Conservation (phyloP, 2,797 vertebrate genomes). For the Eurystomus glaucurus region DNA sequence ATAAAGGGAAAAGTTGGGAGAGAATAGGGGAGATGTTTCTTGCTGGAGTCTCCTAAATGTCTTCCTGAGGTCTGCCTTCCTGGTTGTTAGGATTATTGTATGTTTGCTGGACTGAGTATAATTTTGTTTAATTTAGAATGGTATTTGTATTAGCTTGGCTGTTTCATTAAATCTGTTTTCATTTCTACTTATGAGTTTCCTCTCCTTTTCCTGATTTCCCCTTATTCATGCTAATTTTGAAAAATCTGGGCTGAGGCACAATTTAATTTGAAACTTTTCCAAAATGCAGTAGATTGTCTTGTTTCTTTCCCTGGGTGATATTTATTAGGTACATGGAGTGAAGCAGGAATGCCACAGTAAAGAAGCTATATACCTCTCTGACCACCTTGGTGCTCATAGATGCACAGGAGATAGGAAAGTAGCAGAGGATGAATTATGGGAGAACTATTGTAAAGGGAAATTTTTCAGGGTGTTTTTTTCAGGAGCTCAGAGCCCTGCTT, state of each 20-base stretch:
- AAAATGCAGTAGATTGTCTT: neutral
- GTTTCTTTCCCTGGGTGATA: neutral
- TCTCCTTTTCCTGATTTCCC: no score
- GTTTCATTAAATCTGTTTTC: no score
- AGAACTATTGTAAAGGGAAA: neutral
- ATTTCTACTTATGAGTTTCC: no score
- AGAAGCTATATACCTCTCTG: neutral
- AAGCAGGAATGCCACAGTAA: neutral
- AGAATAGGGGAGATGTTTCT: no score
- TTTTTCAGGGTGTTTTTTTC: neutral
- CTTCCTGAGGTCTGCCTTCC: no score
- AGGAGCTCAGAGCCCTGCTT: neutral
- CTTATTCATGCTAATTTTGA: neutral
- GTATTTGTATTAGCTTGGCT: no score
- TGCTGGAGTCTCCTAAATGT: no score
- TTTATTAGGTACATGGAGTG: neutral
- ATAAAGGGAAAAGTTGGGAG: no score
- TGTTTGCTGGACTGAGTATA: no score
- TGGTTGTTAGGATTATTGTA: no score
- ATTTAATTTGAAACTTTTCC: neutral
- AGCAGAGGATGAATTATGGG: neutral
- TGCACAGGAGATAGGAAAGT: neutral
- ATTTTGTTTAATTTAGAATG: no score
- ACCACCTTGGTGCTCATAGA: neutral
- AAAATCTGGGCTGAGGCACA: neutral